phyloP scores from a whole-genome alignment of 2,888 invertebrate genomes.

The Nudaria mundana region DNA sequence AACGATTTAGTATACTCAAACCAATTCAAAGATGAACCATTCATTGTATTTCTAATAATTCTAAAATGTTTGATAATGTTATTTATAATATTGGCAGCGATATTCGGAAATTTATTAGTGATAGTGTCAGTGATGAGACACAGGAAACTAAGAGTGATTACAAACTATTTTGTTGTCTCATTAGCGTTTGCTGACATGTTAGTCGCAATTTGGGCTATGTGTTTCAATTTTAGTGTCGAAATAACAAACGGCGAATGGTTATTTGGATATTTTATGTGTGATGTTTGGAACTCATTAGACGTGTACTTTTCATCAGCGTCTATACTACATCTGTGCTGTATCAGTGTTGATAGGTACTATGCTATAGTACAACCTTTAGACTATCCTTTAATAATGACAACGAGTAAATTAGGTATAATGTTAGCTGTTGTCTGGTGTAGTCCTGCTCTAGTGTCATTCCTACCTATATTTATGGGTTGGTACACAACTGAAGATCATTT shows the following conservation, averaged over 20 bases:
- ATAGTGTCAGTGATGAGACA: constrained; percentile 90
- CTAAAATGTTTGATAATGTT: constrained; percentile 92
- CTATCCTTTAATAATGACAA: constrained; percentile 96
- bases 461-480: constrained; percentile 97
- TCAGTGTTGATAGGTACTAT: constrained; percentile 93
- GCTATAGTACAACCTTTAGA: constrained; percentile 96
- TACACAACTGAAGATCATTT: constrained; percentile 93
- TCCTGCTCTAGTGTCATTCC: constrained; percentile 94
- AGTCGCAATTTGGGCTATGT: constrained; percentile 97
- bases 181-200: constrained; percentile 96
- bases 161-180: constrained; percentile 98
- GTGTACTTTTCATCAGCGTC: constrained; percentile 97
- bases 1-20: constrained; percentile 63
- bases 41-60: constrained; percentile 82
- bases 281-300: constrained; percentile 97
- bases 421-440: constrained; percentile 95
- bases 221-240: constrained; percentile 95
- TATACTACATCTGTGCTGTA: constrained; percentile 96
- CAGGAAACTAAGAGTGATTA: constrained; percentile 88
- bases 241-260: constrained; percentile 92
- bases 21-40: constrained; percentile 63
- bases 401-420: constrained; percentile 89
- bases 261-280: constrained; percentile 95
- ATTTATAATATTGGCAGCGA: constrained; percentile 92
- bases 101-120: constrained; percentile 94